Evolutionary conservation across 2,888 invertebrate genomes (phyloP).

Genomic region (Bembecia ichneumoniformis): DNA sequence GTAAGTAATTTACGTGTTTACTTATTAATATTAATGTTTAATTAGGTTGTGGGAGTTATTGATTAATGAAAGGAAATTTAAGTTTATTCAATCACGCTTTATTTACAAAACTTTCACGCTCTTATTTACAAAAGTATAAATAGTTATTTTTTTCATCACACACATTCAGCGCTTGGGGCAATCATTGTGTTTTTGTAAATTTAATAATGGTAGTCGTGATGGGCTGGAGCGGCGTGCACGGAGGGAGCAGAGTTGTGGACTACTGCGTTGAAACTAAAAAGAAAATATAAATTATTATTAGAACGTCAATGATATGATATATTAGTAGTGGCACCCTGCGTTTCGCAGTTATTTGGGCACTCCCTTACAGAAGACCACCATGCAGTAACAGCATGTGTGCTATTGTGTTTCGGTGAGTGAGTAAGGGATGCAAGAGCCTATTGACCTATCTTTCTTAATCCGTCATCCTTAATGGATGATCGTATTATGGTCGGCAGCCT

Average conservation of each 20-base stretch:
- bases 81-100: slow-evolving; percentile 16
- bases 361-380: no score
- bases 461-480: no score
- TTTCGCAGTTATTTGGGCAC: no score
- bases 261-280: slow-evolving; percentile 62
- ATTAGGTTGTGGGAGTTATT: background rate
- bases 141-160: slow-evolving; percentile 13
- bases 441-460: no score
- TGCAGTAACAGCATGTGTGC: no score
- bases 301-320: background rate
- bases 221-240: slow-evolving; percentile 40
- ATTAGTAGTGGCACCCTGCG: no score
- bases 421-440: no score
- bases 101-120: slow-evolving; percentile 21
- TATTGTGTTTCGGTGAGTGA: no score
- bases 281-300: background rate
- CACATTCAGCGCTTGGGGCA: background rate
- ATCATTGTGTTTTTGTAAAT: slow-evolving; percentile 5
- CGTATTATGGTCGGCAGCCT: no score
- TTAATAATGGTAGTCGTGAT: slow-evolving; percentile 35
- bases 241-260: slow-evolving; percentile 55
- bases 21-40: no score
- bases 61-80: background rate
- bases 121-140: slow-evolving; percentile 28
- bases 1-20: no score